Evolutionary conservation across 2,113 vertebrate species (phyloP).

Genomic region (Rhea americana): DNA sequence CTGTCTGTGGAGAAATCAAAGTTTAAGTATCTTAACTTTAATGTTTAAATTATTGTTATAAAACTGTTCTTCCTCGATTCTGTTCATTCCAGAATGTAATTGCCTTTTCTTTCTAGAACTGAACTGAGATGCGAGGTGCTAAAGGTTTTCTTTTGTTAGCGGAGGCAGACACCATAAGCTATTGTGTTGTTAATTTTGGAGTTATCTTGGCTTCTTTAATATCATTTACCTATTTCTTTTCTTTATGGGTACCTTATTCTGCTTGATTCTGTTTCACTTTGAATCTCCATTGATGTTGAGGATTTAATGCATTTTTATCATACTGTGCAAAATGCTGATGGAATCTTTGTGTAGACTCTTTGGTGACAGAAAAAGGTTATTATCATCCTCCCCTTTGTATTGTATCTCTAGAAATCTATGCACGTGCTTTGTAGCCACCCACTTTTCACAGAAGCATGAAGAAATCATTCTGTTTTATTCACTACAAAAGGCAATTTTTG

Average conservation of each 20-base stretch:
- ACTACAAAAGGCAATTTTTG: background rate
- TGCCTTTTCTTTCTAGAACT: background rate
- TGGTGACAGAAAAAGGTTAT: background rate
- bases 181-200: constrained; percentile 40
- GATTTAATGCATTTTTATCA: constrained; percentile 52
- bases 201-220: constrained; percentile 37
- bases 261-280: constrained; percentile 40
- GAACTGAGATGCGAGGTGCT: background rate
- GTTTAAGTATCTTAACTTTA: background rate
- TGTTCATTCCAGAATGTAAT: background rate
- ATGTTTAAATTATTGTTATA: background rate
- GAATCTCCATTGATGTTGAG: background rate
- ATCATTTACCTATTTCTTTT: constrained; percentile 29
- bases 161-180: constrained; percentile 17
- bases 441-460: background rate
- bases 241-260: background rate
- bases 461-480: constrained; percentile 30
- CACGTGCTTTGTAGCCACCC: constrained; percentile 12
- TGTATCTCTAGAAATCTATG: constrained; percentile 11
- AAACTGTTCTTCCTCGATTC: background rate
- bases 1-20: background rate
- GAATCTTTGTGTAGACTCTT: constrained; percentile 32
- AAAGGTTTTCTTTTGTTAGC: constrained; percentile 35
- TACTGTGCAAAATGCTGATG: constrained; percentile 47
- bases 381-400: constrained; percentile 10